phyloP scores from a whole-genome alignment of 2,797 vertebrate species.

The Trachurus trachurus region DNA sequence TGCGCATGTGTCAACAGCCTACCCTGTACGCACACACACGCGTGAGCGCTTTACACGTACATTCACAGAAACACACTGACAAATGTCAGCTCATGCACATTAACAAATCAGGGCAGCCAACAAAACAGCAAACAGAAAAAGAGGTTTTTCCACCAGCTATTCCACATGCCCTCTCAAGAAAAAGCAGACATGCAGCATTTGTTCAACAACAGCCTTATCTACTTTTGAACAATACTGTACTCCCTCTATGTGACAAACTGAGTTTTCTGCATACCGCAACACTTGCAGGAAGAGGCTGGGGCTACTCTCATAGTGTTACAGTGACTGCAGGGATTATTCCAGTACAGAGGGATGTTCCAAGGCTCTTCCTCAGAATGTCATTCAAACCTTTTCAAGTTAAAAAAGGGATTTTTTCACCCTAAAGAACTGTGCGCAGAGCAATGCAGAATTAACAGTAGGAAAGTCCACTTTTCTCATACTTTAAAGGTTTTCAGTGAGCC shows the following conservation, averaged over 20 bases:
- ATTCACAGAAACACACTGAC: constrained; percentile 6
- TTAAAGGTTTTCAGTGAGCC: constrained; percentile 32
- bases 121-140: constrained; percentile 21
- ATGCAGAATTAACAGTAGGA: constrained; percentile 12
- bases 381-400: constrained; percentile 37
- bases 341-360: constrained; percentile 40
- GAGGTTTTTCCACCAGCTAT: not conserved
- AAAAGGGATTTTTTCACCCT: constrained; percentile 34
- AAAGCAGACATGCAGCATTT: constrained; percentile 35
- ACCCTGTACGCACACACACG: not conserved
- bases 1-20: constrained; percentile 4
- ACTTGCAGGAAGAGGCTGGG: not conserved
- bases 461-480: constrained; percentile 35
- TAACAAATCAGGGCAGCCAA: constrained; percentile 16
- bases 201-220: constrained; percentile 29
- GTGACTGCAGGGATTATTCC: constrained; percentile 32
- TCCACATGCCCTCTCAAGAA: constrained; percentile 29
- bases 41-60: not conserved
- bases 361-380: constrained; percentile 28
- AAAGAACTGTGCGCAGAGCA: constrained; percentile 10
- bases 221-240: constrained; percentile 30
- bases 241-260: constrained; percentile 15
- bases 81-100: constrained; percentile 12
- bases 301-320: constrained; percentile 8
- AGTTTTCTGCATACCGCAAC: constrained; percentile 28